Base-by-base conservation (phyloP, 2,888 invertebrate genomes). In the Pedicia rivosa region DNA sequence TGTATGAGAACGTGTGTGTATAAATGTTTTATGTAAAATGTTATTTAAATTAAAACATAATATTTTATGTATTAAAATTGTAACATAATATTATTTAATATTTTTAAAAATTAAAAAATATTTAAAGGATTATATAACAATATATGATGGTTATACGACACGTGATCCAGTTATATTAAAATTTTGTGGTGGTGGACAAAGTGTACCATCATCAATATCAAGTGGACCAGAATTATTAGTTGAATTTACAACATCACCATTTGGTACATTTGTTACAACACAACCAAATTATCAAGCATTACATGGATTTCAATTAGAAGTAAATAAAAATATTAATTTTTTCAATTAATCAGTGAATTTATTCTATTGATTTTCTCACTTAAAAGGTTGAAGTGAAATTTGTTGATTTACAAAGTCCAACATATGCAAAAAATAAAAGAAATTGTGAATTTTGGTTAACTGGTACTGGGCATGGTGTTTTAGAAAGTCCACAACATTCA, bases 271-370 rank as follows among this genome's bases (percentile, higher is more conserved):
- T 59, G 54, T 55, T 35, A 68, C 84, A 46, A 79, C 82, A 56
- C 83, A 84, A 4, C 74, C 76, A 12, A 77, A 80, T 17, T 67
- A 73, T 29, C 74, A 81, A 55, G 76, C 81, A 3, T 65, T 90
- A 33, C 83, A 87, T 55, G 88, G 88, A 44, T 90, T 90, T 59
- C 88, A 88, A 54, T 65, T 90, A 35, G 84, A 90, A 68, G 83
- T 88, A 44, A 77, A 17, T 15, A 13, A 27, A 27, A 49, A 47
- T 12, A 30, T 7, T 3, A 7, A 27, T n/a, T 14, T 4, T 12
- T 72, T 58, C 28, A 31, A 35, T 38, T 35, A 27, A 29, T 24
- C 39, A 38, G 10, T 34, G 19, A 12, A 22, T 32, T 30, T 29
- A 20, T 26, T 8, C 19, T 25, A 17, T 28, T 29, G 10, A 37